These are phyloP conservation scores for Idaea biselata DNA, from an alignment of 2,888 invertebrate genomes.

Conservation along the genomic window DNA sequence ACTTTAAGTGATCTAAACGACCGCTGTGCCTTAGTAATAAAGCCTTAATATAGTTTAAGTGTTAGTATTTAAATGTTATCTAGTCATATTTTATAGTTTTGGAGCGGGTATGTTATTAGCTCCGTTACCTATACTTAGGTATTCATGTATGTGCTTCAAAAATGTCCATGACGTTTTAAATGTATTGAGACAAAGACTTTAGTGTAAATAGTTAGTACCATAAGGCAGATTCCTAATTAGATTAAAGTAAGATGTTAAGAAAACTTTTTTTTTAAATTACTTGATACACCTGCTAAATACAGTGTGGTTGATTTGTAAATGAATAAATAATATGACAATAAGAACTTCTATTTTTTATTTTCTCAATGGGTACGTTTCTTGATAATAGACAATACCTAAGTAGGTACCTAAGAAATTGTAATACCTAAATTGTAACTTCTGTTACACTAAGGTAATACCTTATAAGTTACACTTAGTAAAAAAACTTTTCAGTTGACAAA, in stretches of 20 bases:
- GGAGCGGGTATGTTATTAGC: conserved; percentile 18
- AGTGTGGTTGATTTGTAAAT: conserved; percentile 42
- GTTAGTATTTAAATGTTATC: conserved; percentile 65
- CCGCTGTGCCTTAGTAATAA: conserved; percentile 72
- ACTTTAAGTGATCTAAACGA: conserved; percentile 58
- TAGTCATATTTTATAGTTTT: conserved; percentile 61
- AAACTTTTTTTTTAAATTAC: conserved; percentile 40
- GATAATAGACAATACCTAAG: too few relatives aligned
- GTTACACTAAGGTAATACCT: too few relatives aligned
- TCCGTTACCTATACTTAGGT: conserved; percentile 23
- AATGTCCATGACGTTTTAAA: conserved; percentile 29
- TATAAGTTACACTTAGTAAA: too few relatives aligned
- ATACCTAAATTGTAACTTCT: background rate
- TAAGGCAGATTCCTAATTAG: conserved; percentile 76
- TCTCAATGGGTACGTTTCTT: background rate
- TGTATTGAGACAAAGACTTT: conserved; percentile 69
- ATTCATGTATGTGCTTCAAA: conserved; percentile 19
- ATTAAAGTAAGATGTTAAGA: conserved; percentile 56
- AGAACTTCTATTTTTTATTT: background rate
- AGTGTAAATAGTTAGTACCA: conserved; percentile 65
- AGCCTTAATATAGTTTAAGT: conserved; percentile 44
- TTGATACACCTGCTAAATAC: conserved; percentile 46
- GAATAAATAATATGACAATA: conserved; percentile 15
- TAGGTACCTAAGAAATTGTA: background rate
- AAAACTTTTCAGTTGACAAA: too few relatives aligned